Conservation (phyloP, 2,113 vertebrate genomes). For the Grammomys dolichurus region DNA sequence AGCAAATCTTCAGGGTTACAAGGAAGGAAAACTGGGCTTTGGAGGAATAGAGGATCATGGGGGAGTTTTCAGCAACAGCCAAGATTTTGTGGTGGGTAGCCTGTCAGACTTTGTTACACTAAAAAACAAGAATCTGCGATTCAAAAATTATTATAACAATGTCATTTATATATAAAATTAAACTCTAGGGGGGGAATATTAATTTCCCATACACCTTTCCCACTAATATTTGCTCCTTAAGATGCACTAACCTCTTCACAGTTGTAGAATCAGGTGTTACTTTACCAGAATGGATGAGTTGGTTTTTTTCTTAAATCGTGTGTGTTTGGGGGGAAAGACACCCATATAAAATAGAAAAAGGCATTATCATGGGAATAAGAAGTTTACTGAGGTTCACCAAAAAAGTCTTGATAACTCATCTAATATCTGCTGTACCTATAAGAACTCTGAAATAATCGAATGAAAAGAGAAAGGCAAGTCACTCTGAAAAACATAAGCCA, state of each 20-base stretch:
- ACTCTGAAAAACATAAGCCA: neutral
- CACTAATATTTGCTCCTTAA: neutral
- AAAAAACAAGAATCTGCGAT: neutral
- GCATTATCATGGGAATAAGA: neutral
- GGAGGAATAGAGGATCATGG: neutral
- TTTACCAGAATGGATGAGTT: neutral
- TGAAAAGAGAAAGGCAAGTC: neutral
- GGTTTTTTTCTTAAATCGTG: neutral
- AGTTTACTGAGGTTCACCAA: neutral
- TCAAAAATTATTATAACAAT: neutral
- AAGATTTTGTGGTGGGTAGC: neutral
- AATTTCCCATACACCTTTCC: neutral
- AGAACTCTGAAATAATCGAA: neutral
- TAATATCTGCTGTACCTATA: neutral
- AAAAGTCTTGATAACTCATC: neutral
- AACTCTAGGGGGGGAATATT: neutral
- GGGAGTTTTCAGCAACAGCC: neutral
- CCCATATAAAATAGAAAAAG: neutral
- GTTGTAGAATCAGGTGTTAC: neutral
- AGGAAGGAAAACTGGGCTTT: neutral
- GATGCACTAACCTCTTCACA: neutral
- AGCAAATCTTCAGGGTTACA: neutral
- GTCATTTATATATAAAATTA: neutral
- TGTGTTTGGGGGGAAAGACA: conserved; percentile 11
- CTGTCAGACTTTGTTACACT: neutral